Evolutionary conservation across 2,113 vertebrate species (phyloP), one percentile per base, ranked within the genome.

Genomic region (Neogobius melanostomus): DNA sequence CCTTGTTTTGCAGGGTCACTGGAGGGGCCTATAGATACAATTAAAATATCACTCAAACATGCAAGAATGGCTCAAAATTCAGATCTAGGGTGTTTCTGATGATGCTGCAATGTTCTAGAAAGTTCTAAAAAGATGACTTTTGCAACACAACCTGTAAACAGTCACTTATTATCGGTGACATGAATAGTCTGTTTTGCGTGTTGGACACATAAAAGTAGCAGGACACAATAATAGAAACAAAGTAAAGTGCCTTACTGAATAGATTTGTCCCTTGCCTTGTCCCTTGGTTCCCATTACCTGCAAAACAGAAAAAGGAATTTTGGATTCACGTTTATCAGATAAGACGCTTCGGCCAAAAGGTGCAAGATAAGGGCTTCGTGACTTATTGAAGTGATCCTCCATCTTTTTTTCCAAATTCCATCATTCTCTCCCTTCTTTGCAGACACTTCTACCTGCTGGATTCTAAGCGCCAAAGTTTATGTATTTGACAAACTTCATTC

Each of bases 211-310:
- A 8, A 17, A n/a, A 48, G 28, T 64, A 63, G 68, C 72, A 62
- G 69, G 57, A 68, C 69, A 49, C 68, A 82, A 89, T 88, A 89
- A 89, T 81, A 36, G 82, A 82, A 90, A 82, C 80, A 9, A 83
- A 83, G 89, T 90, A 85, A 87, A 89, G 75, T 70, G 87, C 90
- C 95, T 96, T 95, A 97, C 95, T 95, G 94, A 95, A 95, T 79
- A 94, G 91, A 84, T 96, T 94, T 88, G 93, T 92, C 89, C 94
- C 95, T 94, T 95, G 94, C 93, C 93, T 91, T 92, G 94, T 95
- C 91, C 94, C 95, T 87, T 84, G 93, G 88, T 92, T 93, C 75
- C 92, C 90, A 88, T 89, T 94, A 79, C 94, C 95, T 97, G 93
- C 66, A 92, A 75, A 80, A 72, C 81, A 49, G 57, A 77, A 9